phyloP scores from a whole-genome alignment of 2,888 invertebrate genomes.

The Hypsopygia costalis region DNA sequence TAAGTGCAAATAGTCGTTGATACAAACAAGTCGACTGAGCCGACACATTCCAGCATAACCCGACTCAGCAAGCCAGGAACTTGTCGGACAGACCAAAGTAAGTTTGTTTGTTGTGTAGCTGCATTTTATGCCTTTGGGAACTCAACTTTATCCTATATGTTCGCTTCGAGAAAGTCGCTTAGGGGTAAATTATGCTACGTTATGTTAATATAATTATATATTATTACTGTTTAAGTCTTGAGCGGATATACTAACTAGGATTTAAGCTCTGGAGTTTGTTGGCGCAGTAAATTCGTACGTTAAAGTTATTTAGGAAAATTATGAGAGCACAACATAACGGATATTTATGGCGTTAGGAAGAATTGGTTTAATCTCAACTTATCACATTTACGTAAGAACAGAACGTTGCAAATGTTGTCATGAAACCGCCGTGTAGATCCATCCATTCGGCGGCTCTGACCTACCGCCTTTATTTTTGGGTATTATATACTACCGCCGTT shows the following conservation, averaged over 20 bases:
- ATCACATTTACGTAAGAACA: no score
- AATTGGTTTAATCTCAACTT: no score
- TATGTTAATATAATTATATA: background rate
- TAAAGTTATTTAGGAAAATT: background rate
- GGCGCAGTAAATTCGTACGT: background rate
- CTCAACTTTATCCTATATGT: slow-evolving; percentile 6
- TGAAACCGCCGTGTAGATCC: no score
- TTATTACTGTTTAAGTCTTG: background rate
- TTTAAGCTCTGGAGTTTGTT: background rate
- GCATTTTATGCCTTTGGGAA: slow-evolving; percentile 21
- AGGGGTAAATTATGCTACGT: background rate
- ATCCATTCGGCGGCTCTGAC: no score
- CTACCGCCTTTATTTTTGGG: no score
- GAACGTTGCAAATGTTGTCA: no score
- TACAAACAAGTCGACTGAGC: no score
- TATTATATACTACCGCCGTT: no score
- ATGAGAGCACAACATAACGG: background rate
- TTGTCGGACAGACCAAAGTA: slow-evolving; percentile 11
- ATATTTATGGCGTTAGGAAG: no score
- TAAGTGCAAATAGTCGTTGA: no score
- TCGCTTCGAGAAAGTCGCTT: background rate
- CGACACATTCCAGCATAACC: no score
- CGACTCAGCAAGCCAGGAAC: background rate
- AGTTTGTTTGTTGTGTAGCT: slow-evolving; percentile 14
- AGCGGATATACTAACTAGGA: background rate